These are phyloP conservation scores for Coptodon rendalli DNA, from an alignment of 2,113 vertebrate genomes.

Conservation along the genomic window DNA sequence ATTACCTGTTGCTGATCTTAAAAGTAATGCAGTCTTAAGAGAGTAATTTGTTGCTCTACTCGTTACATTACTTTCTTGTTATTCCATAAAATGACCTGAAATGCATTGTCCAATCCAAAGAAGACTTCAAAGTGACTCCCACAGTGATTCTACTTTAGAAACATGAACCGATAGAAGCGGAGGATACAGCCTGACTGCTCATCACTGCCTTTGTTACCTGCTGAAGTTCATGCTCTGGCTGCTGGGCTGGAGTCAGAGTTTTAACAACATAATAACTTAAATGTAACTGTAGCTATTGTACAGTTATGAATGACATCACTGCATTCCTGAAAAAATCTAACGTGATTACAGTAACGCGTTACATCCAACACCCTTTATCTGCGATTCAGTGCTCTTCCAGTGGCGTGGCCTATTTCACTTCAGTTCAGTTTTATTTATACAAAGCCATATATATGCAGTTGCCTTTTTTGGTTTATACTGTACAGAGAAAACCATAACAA, in stretches of 20 bases:
- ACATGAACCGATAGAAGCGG: neutral
- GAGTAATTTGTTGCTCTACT: neutral
- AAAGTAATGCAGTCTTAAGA: neutral
- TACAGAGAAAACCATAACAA: fast-evolving
- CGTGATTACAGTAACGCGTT: fast-evolving
- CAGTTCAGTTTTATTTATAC: neutral
- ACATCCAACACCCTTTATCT: neutral
- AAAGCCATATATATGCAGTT: neutral
- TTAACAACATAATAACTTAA: neutral
- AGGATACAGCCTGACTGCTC: neutral
- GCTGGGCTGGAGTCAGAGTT: neutral
- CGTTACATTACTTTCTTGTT: neutral
- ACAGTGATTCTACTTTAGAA: fast-evolving
- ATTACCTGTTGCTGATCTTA: neutral
- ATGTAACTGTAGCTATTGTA: neutral
- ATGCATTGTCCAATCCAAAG: neutral
- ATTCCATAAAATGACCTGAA: neutral
- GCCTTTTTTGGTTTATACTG: fast-evolving
- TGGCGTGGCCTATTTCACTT: neutral
- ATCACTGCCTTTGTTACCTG: neutral
- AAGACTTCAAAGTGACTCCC: neutral
- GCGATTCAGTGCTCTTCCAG: neutral
- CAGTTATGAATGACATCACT: fast-evolving
- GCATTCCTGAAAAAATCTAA: fast-evolving
- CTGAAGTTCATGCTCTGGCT: neutral